These are phyloP conservation scores for Physocephala rufipes DNA, from an alignment of 2,888 invertebrate species.

Conservation along the genomic window DNA sequence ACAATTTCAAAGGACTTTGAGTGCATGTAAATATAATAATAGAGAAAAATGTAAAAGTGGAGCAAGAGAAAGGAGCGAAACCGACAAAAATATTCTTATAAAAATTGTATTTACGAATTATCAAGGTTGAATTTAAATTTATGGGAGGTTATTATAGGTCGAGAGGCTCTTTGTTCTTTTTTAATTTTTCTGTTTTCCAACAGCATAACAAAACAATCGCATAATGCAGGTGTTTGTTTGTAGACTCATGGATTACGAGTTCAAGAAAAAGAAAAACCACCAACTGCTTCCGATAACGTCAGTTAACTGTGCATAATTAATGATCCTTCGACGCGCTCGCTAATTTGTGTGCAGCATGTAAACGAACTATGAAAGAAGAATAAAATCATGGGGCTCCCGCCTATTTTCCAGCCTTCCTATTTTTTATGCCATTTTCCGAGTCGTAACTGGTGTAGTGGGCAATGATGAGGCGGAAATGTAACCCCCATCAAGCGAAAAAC, in stretches of 20 bases:
- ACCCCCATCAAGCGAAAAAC: constrained; percentile 8
- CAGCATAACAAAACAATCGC: background rate
- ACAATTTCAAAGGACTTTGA: too few species aligned
- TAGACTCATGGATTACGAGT: too few species aligned
- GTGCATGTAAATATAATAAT: too few species aligned
- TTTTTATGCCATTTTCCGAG: background rate
- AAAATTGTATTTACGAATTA: too few species aligned
- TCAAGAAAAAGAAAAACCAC: background rate
- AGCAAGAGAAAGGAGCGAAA: too few species aligned
- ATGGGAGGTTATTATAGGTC: background rate
- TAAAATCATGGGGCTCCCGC: constrained; percentile 5
- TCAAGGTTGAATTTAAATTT: constrained; percentile 11
- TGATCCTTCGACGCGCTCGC: background rate
- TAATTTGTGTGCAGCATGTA: constrained; percentile 12
- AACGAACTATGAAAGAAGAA: constrained; percentile 8
- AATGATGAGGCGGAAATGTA: constrained; percentile 19
- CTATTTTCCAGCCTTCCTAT: background rate
- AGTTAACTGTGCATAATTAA: constrained; percentile 33
- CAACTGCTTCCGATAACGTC: background rate
- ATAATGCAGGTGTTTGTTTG: too few species aligned
- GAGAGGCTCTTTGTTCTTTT: background rate
- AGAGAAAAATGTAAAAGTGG: too few species aligned
- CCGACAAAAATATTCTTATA: too few species aligned
- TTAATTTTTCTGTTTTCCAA: background rate
- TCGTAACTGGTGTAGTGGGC: background rate